phyloP scores from a whole-genome alignment of 2,888 invertebrate species.

The Orthosia incerta region DNA sequence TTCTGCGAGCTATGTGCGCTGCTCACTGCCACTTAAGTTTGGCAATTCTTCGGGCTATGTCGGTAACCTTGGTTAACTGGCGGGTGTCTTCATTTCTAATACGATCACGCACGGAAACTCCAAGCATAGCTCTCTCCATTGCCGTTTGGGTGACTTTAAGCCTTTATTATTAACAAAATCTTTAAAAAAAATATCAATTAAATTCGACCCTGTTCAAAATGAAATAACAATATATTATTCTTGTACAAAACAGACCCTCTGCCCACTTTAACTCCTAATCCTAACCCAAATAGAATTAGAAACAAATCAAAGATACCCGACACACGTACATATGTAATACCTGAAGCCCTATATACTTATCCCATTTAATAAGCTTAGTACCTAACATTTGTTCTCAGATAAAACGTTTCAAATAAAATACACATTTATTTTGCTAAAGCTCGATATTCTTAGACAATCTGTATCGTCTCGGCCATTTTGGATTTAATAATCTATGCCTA shows the following conservation, averaged over 20 bases:
- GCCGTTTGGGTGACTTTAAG: too few species aligned
- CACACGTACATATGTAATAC: slow-evolving; percentile 26
- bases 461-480: slow-evolving; percentile 13
- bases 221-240: neutral
- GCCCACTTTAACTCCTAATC: slow-evolving; percentile 24
- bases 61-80: too few species aligned
- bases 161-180: too few species aligned
- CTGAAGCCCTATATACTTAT: slow-evolving; percentile 28
- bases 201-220: too few species aligned
- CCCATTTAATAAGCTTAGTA: slow-evolving; percentile 34
- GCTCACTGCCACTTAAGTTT: too few species aligned
- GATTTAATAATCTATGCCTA: neutral
- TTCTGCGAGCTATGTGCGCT: too few species aligned
- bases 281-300: slow-evolving; percentile 30
- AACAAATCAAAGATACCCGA: slow-evolving; percentile 44
- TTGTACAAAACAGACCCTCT: neutral
- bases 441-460: slow-evolving; percentile 24
- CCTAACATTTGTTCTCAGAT: slow-evolving; percentile 24
- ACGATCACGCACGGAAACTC: too few species aligned
- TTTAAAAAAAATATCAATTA: too few species aligned
- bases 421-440: slow-evolving; percentile 40
- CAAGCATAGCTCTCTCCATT: too few species aligned
- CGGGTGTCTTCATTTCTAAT: too few species aligned
- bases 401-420: slow-evolving; percentile 34
- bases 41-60: too few species aligned